Percentiles rank a stretch among this genome's conserved stretches.
phyloP scores from a whole-genome alignment of 1,140 invertebrate genomes.

The Philaenus spumarius region DNA sequence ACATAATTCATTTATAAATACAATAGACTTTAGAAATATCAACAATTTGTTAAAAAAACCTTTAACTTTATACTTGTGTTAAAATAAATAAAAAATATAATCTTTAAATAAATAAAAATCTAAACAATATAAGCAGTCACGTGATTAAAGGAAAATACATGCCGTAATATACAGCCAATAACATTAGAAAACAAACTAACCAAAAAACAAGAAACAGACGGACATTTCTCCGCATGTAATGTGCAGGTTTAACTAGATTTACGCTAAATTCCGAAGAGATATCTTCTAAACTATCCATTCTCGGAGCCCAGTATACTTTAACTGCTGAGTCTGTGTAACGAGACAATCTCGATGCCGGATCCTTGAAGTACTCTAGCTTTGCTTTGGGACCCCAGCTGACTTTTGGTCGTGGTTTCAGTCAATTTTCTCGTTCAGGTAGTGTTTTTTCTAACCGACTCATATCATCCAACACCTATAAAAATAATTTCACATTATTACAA shows the following conservation, averaged over 20 bases:
- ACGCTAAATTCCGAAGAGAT: background rate
- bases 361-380: background rate
- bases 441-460: background rate
- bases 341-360: background rate
- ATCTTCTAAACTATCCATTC: background rate
- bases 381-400: background rate
- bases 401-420: background rate
- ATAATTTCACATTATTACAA: too few species aligned
- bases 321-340: background rate
- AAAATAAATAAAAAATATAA: too few species aligned
- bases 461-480: background rate
- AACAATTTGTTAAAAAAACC: too few species aligned
- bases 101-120: too few species aligned
- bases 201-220: slow-evolving; percentile 8
- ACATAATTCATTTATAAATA: too few species aligned
- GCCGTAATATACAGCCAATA: slow-evolving; percentile 1
- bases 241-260: background rate
- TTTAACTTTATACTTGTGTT: too few species aligned
- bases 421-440: background rate
- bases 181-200: slow-evolving; percentile 4
- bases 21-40: too few species aligned
- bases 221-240: background rate
- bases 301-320: slow-evolving; percentile 3
- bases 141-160: background rate
- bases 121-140: too few species aligned